A percentile compares a stretch with the other conserved stretches of the same genome.
These are phyloP conservation scores for Mantis religiosa DNA, from an alignment of 2,888 invertebrate genomes.

Conservation along the genomic window DNA sequence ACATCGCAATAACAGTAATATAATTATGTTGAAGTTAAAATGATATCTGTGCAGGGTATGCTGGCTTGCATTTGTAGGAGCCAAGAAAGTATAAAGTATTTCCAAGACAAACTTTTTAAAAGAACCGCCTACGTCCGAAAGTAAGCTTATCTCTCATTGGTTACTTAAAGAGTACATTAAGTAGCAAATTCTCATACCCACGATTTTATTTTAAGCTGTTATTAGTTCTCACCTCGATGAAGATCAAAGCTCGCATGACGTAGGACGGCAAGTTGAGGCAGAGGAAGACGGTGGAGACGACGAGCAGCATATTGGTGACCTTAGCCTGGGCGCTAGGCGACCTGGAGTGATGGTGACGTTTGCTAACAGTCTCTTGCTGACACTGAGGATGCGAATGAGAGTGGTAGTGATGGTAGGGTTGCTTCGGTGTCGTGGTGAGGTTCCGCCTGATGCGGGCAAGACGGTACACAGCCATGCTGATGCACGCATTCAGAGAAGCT, in stretches of 20 bases:
- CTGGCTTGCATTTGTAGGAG: too few species aligned
- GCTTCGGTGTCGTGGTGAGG: slow-evolving; percentile 33
- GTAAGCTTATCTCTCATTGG: too few species aligned
- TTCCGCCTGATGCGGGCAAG: slow-evolving; percentile 43
- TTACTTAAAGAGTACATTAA: too few species aligned
- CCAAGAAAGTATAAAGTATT: too few species aligned
- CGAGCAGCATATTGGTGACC: slow-evolving; percentile 76
- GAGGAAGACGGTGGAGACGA: slow-evolving; percentile 76
- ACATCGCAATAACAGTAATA: too few species aligned
- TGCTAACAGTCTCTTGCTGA: background rate
- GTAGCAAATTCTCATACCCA: too few species aligned
- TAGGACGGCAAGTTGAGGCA: slow-evolving; percentile 74
- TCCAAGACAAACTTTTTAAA: too few species aligned
- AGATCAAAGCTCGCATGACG: slow-evolving; percentile 62
- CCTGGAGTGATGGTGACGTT: background rate
- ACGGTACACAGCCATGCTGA: slow-evolving; percentile 63
- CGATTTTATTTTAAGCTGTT: too few species aligned
- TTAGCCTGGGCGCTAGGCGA: slow-evolving; percentile 54
- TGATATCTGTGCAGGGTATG: too few species aligned
- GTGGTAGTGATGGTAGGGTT: slow-evolving; percentile 7
- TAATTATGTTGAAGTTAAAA: too few species aligned
- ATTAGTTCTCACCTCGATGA: slow-evolving; percentile 51
- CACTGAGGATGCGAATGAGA: background rate
- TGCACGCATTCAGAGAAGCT: slow-evolving; percentile 65
- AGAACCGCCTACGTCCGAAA: too few species aligned